Evolutionary conservation across 1,140 invertebrate genomes (phyloP).

Genomic region (Aethina tumida): DNA sequence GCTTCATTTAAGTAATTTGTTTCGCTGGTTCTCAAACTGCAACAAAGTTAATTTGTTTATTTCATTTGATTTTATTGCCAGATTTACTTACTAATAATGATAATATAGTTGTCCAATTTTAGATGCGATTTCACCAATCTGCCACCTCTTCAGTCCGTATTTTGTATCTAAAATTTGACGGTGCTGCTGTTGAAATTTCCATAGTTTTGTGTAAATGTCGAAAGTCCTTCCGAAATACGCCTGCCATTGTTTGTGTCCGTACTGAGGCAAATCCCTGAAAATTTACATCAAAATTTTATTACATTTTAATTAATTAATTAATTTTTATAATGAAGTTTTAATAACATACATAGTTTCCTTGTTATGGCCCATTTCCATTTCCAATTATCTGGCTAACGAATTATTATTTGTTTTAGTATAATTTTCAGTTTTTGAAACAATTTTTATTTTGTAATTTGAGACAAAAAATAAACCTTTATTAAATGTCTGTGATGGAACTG

Average conservation of each 20-base stretch:
- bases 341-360: constrained; percentile 10
- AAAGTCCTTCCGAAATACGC: constrained; percentile 95
- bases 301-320: no score
- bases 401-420: no score
- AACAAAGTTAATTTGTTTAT: constrained; percentile 18
- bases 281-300: no score
- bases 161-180: constrained; percentile 84
- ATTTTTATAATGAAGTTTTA: no score
- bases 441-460: no score
- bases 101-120: constrained; percentile 99
- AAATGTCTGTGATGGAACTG: no score
- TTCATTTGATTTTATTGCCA: neutral
- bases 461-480: no score
- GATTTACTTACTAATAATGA: constrained; percentile 84
- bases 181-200: constrained; percentile 98
- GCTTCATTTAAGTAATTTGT: constrained; percentile 94
- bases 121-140: constrained; percentile 97
- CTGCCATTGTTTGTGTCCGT: constrained; percentile 97
- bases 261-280: constrained; percentile 86
- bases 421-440: no score
- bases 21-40: constrained; percentile 85
- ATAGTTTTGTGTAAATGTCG: constrained; percentile 96
- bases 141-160: constrained; percentile 94
- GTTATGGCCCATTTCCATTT: no score
- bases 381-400: no score